Evolutionary conservation across 2,797 vertebrate genomes (phyloP).

Genomic region (Ceryle rudis): DNA sequence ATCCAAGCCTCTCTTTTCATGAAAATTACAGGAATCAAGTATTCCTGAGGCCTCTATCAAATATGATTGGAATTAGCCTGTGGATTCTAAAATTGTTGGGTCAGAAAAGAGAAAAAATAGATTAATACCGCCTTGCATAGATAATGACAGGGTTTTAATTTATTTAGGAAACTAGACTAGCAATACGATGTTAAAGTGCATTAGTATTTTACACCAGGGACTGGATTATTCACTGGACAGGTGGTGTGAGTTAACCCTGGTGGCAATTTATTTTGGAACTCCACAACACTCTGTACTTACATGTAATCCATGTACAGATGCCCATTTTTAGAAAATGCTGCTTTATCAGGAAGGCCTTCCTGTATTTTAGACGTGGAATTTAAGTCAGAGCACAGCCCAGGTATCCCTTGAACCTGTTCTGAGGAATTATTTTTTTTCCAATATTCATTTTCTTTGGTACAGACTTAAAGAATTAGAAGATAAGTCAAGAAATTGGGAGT

Average conservation of each 20-base stretch:
- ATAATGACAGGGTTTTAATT: background rate
- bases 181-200: background rate
- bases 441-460: conserved; percentile 39
- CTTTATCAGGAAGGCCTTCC: background rate
- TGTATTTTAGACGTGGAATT: background rate
- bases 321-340: background rate
- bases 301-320: background rate
- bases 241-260: background rate
- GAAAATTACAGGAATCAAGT: background rate
- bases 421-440: background rate
- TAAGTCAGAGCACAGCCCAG: background rate
- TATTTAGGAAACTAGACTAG: background rate
- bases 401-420: background rate
- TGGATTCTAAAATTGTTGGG: background rate
- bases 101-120: background rate
- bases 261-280: background rate
- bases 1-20: background rate
- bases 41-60: background rate
- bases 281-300: background rate
- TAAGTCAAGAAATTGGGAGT: conserved; percentile 84
- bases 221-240: background rate
- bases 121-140: background rate
- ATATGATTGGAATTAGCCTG: background rate
- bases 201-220: background rate
- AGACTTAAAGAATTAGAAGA: conserved; percentile 91